Percentiles rank a stretch among this genome's conserved stretches.
phyloP scores from a whole-genome alignment of 1,140 invertebrate genomes.

The Mactra quadrangularis region DNA sequence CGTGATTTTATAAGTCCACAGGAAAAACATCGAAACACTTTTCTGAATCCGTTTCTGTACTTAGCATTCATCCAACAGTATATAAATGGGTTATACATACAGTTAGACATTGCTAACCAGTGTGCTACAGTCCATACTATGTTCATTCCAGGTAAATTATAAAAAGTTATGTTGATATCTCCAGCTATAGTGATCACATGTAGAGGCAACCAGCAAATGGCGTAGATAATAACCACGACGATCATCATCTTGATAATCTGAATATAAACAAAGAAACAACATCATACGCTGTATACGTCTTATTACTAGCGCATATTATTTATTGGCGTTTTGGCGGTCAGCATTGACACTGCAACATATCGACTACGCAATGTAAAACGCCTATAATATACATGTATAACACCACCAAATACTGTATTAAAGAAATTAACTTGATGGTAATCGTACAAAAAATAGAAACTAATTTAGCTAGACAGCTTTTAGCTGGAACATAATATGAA shows the following conservation, averaged over 20 bases:
- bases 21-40: conserved; percentile 66
- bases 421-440: no score
- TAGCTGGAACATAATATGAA: no score
- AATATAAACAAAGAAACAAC: conserved; percentile 82
- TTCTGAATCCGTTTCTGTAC: conserved; percentile 86
- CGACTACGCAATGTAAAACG: no score
- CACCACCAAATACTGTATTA: no score
- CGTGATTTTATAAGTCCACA: conserved; percentile 65
- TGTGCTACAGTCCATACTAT: conserved; percentile 84
- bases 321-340: no score
- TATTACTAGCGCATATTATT: no score
- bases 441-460: no score
- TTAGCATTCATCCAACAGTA: conserved; percentile 95
- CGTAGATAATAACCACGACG: conserved; percentile 92
- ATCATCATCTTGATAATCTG: conserved; percentile 98
- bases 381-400: no score
- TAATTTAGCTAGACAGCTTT: no score
- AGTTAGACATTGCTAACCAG: conserved; percentile 95
- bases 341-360: no score
- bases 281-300: background rate
- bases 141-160: conserved; percentile 84
- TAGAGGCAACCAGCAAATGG: conserved; percentile 93
- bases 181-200: conserved; percentile 87
- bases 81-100: conserved; percentile 96
- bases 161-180: conserved; percentile 80